Percentiles rank a stretch among this genome's conserved stretches.
Conservation (phyloP, 2,113 vertebrate genomes). For the Piaya cayana region DNA sequence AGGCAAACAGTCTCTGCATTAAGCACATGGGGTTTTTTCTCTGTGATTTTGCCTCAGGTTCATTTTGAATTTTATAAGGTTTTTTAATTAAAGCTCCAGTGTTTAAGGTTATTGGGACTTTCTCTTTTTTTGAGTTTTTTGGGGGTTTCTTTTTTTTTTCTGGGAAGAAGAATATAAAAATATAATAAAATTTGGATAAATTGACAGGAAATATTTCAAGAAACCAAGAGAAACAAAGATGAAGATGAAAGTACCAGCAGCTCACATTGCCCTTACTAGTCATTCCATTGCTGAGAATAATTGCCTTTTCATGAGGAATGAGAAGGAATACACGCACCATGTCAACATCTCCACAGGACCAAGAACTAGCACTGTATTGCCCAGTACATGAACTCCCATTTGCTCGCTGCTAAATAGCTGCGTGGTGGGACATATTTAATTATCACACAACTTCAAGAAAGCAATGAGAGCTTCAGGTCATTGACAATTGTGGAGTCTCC, state of each 20-base stretch:
- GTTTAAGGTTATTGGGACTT: slow-evolving; percentile 35
- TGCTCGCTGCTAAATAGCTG: background rate
- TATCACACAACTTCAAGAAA: background rate
- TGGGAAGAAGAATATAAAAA: background rate
- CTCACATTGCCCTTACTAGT: background rate
- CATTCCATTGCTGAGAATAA: background rate
- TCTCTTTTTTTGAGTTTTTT: too few relatives aligned
- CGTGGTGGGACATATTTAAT: background rate
- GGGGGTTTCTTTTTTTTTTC: background rate
- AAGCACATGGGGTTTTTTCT: background rate
- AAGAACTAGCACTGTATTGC: background rate
- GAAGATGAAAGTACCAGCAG: slow-evolving; percentile 5
- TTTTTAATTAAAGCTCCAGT: slow-evolving; percentile 42
- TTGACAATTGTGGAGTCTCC: background rate
- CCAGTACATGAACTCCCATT: background rate
- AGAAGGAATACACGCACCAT: background rate
- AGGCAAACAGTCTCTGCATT: slow-evolving; percentile 47
- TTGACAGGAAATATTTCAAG: background rate
- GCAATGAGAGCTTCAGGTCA: background rate
- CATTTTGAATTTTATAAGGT: slow-evolving; percentile 32
- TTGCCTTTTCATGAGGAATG: background rate
- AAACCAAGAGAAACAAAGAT: slow-evolving; percentile 15
- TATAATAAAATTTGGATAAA: background rate
- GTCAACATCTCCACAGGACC: background rate
- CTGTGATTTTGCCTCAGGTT: slow-evolving; percentile 42